phyloP scores from a whole-genome alignment of 2,888 invertebrate species.

The Campoletis raptor region DNA sequence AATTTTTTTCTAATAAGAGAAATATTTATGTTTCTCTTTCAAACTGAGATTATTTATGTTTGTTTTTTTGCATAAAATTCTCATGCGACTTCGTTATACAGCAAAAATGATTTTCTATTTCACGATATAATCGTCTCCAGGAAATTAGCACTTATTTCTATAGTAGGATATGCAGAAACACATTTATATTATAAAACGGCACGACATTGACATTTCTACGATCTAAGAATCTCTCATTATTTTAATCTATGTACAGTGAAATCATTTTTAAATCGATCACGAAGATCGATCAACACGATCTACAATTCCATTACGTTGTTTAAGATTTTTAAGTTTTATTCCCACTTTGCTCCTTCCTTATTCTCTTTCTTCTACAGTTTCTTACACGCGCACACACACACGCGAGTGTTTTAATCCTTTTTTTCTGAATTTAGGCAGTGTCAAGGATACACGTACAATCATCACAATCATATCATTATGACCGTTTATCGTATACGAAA shows the following conservation, averaged over 20 bases:
- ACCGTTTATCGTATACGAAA: conserved; percentile 45
- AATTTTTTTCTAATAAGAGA: not conserved
- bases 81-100: conserved; percentile 43
- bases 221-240: conserved; percentile 49
- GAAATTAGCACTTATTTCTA: conserved; percentile 23
- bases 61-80: not conserved
- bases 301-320: conserved; percentile 46
- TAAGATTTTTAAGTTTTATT: conserved; percentile 29
- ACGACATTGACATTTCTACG: conserved; percentile 66
- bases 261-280: conserved; percentile 42
- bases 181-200: conserved; percentile 70
- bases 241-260: conserved; percentile 71
- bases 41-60: not conserved
- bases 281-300: conserved; percentile 53
- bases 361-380: not conserved
- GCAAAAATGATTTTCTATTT: conserved; percentile 28
- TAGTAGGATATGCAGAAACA: conserved; percentile 34
- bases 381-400: conserved; percentile 22
- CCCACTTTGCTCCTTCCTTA: conserved; percentile 1
- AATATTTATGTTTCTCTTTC: conserved; percentile 8
- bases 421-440: conserved; percentile 59
- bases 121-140: conserved; percentile 20
- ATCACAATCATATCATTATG: conserved; percentile 14
- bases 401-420: conserved; percentile 6
- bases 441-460: conserved; percentile 48